Conservation (phyloP, 2,113 vertebrate species). For the Albula glossodonta region DNA sequence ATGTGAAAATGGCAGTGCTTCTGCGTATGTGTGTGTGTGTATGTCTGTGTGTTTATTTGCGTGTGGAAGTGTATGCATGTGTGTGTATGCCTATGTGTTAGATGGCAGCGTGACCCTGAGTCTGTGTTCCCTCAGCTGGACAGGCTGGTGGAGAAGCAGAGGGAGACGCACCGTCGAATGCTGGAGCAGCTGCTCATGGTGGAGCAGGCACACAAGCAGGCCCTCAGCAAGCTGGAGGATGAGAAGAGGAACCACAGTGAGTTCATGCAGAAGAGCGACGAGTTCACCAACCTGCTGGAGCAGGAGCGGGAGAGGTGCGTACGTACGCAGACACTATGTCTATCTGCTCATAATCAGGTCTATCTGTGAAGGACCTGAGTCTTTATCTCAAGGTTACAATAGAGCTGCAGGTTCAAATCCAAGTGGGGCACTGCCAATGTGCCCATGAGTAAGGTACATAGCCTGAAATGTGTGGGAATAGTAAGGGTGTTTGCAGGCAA, state of each 20-base stretch:
- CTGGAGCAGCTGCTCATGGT: constrained; percentile 77
- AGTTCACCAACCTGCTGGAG: constrained; percentile 78
- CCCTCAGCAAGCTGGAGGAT: constrained; percentile 74
- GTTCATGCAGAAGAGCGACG: constrained; percentile 77
- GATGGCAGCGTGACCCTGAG: not conserved
- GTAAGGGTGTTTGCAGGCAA: too few relatives aligned
- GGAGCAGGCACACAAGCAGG: constrained; percentile 73
- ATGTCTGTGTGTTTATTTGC: constrained; percentile 1
- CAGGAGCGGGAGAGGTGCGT: constrained; percentile 86
- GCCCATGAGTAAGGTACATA: too few relatives aligned
- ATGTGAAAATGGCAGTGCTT: not conserved
- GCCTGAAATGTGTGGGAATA: too few relatives aligned
- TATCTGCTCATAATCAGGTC: too few relatives aligned
- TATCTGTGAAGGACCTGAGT: too few relatives aligned
- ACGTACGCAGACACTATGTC: too few relatives aligned
- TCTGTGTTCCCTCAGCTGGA: constrained; percentile 71
- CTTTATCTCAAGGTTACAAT: too few relatives aligned
- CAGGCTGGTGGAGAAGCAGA: constrained; percentile 76
- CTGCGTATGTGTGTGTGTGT: constrained; percentile 2
- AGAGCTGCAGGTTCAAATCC: too few relatives aligned
- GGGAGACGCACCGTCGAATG: constrained; percentile 72
- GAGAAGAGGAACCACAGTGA: constrained; percentile 78
- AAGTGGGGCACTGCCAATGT: too few relatives aligned
- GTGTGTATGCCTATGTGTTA: not conserved
- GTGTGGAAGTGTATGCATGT: not conserved